phyloP scores from a whole-genome alignment of 1,140 invertebrate species.

The Venustaconcha ellipsiformis region DNA sequence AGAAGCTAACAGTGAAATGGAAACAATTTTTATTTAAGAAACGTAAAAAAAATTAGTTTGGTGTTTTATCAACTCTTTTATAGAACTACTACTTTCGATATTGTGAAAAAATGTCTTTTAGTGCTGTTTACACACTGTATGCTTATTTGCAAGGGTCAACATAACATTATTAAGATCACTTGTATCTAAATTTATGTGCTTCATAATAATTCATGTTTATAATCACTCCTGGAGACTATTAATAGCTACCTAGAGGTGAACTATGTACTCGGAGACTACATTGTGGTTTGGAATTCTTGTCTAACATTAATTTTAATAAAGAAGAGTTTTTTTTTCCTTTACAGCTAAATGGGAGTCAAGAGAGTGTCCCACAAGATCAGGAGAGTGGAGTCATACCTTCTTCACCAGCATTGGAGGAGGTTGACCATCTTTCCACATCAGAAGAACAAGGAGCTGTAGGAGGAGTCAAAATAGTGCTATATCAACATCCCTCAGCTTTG shows the following conservation, averaged over 20 bases:
- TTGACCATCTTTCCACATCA: conserved; percentile 22
- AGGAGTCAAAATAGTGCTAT: conserved; percentile 32
- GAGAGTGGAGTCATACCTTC: conserved; percentile 41
- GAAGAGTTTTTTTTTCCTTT: conserved; percentile 4
- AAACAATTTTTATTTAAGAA: too few relatives aligned
- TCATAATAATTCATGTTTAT: too few relatives aligned
- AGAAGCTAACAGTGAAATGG: too few relatives aligned
- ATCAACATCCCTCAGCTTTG: conserved; percentile 16
- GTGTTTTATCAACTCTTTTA: too few relatives aligned
- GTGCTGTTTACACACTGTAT: too few relatives aligned
- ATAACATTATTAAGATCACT: too few relatives aligned
- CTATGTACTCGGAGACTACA: not conserved
- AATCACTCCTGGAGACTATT: too few relatives aligned
- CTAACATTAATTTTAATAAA: not conserved
- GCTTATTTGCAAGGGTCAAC: too few relatives aligned
- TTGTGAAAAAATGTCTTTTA: too few relatives aligned
- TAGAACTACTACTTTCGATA: too few relatives aligned
- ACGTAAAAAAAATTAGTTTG: too few relatives aligned
- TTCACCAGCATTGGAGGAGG: conserved; percentile 21
- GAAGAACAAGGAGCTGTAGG: conserved; percentile 30
- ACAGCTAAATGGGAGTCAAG: conserved; percentile 58
- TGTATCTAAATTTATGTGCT: not conserved
- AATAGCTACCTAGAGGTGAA: not conserved
- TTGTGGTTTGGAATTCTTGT: not conserved
- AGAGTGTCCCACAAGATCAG: conserved; percentile 54